Evolutionary conservation across 2,113 vertebrate species (phyloP).

Genomic region (Micromys minutus): DNA sequence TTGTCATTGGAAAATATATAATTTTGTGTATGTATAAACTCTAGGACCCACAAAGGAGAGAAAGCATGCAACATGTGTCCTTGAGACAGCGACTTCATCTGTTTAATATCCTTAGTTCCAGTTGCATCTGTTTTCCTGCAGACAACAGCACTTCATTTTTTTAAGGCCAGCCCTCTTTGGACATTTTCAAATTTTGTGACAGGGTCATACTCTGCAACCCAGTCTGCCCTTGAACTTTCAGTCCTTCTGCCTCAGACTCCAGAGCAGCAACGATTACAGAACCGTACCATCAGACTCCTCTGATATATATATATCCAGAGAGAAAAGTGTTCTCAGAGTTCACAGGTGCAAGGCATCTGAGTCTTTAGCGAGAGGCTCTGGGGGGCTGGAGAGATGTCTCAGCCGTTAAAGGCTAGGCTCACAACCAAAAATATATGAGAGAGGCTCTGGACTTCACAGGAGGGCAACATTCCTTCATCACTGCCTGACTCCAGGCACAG

Average conservation of each 20-base stretch:
- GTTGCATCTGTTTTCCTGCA: neutral
- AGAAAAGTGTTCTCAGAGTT: neutral
- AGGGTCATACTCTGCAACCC: neutral
- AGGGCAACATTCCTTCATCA: neutral
- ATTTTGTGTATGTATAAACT: neutral
- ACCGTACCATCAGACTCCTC: neutral
- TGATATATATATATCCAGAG: neutral
- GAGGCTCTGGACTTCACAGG: conserved; percentile 13
- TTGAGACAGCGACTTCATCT: neutral
- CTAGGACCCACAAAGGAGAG: neutral
- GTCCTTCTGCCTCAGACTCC: neutral
- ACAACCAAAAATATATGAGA: too few species aligned
- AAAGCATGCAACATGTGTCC: neutral
- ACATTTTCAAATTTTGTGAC: neutral
- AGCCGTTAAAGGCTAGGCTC: too few species aligned
- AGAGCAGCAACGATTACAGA: neutral
- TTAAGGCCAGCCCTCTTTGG: neutral
- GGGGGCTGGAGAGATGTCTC: too few species aligned
- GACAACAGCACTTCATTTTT: neutral
- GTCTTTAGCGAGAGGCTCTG: conserved; percentile 4
- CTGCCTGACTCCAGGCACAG: neutral
- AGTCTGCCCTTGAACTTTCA: neutral
- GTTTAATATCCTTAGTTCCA: neutral
- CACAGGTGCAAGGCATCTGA: neutral
- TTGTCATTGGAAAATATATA: neutral